phyloP scores from a whole-genome alignment of 2,113 vertebrate species.

The Coptodon rendalli region DNA sequence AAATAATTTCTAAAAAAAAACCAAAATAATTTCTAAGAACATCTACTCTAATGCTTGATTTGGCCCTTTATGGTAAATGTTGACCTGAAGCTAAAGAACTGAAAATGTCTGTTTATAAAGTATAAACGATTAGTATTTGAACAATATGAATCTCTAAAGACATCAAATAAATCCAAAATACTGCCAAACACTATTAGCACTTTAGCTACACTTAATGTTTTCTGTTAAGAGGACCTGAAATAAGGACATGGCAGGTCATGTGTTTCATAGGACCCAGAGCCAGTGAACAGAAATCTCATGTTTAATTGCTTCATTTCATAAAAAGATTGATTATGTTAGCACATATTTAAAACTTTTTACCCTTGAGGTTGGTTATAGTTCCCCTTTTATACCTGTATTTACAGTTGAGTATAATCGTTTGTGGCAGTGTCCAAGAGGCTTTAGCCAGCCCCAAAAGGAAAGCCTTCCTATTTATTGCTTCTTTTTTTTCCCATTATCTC shows the following conservation, averaged over 20 bases:
- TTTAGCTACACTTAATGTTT: background rate
- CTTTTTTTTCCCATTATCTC: background rate
- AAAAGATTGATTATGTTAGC: background rate
- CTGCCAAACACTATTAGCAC: background rate
- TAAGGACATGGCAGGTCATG: background rate
- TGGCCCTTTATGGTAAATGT: background rate
- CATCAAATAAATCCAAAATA: background rate
- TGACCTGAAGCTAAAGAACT: background rate
- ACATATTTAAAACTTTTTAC: background rate
- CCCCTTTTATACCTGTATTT: background rate
- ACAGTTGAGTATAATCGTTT: background rate
- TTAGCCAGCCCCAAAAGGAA: background rate
- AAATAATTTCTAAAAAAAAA: fast-evolving
- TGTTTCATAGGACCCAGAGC: background rate
- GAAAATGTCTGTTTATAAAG: background rate
- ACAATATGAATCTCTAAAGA: background rate
- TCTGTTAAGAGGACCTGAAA: background rate
- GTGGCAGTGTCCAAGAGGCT: background rate
- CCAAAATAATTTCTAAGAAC: background rate
- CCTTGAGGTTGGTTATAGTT: background rate
- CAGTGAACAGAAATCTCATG: background rate
- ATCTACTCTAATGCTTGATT: background rate
- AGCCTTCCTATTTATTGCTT: background rate
- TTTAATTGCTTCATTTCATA: background rate
- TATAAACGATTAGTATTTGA: background rate